These are phyloP conservation scores for Andinoacara biseriatus DNA, from an alignment of 2,113 vertebrate genomes.

Conservation along the genomic window DNA sequence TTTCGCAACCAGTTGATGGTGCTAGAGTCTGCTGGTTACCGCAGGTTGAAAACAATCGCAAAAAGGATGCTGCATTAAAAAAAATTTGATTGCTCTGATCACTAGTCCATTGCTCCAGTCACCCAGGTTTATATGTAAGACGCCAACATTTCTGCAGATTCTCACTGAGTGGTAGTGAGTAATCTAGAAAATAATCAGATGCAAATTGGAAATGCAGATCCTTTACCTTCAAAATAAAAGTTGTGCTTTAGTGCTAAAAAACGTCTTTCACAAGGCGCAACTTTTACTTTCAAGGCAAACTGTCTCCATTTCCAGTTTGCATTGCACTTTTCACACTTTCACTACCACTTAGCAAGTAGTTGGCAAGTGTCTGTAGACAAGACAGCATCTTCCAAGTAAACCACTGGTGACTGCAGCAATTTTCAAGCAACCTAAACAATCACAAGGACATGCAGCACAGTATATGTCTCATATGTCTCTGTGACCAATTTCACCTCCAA, in stretches of 20 bases:
- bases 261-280: no score
- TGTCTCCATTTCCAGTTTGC: neutral
- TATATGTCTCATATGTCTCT: neutral
- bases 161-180: neutral
- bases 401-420: neutral
- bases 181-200: neutral
- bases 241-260: no score
- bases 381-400: neutral
- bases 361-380: neutral
- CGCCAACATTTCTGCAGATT: neutral
- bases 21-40: neutral
- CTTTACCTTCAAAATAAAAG: no score
- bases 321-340: neutral
- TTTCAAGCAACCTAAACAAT: neutral
- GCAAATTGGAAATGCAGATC: no score
- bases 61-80: neutral
- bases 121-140: no score
- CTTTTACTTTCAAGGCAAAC: neutral
- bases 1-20: neutral
- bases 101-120: no score
- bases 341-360: neutral
- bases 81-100: no score
- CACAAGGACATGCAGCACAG: neutral
- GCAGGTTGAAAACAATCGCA: neutral
- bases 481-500: neutral